Evolutionary conservation across 2,113 vertebrate species (phyloP).

Genomic region (Helogale parvula): DNA sequence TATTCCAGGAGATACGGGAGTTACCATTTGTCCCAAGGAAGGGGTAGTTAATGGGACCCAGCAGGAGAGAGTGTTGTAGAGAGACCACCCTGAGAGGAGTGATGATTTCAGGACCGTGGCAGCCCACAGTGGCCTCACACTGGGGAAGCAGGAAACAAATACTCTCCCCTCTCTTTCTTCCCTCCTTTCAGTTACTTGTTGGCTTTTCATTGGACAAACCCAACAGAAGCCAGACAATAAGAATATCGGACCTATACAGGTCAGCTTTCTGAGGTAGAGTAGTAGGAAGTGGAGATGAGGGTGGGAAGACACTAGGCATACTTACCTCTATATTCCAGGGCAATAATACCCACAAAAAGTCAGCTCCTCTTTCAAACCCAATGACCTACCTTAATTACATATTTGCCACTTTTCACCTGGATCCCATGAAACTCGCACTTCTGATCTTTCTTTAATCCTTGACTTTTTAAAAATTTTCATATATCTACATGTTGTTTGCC

Average conservation of each 20-base stretch:
- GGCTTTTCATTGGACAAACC: background rate
- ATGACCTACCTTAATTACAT: background rate
- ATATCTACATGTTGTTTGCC: background rate
- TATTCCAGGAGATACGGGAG: background rate
- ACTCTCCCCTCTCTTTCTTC: background rate
- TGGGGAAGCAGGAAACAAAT: background rate
- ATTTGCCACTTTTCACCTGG: background rate
- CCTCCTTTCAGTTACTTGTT: background rate
- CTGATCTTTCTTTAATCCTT: background rate
- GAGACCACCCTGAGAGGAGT: background rate
- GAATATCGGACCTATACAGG: background rate
- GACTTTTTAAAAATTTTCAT: background rate
- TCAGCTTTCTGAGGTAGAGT: background rate
- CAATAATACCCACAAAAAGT: background rate
- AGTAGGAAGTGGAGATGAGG: background rate
- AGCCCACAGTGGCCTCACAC: background rate
- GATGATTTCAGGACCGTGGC: background rate
- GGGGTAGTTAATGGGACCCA: background rate
- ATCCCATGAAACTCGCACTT: background rate
- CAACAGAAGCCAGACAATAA: background rate
- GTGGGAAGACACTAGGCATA: accelerated
- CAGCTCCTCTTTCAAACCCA: background rate
- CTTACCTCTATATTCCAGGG: background rate
- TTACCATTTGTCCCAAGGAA: background rate
- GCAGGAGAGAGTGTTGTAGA: background rate